Evolutionary conservation across 1,140 invertebrate genomes (phyloP).

Genomic region (Chelonus insularis): DNA sequence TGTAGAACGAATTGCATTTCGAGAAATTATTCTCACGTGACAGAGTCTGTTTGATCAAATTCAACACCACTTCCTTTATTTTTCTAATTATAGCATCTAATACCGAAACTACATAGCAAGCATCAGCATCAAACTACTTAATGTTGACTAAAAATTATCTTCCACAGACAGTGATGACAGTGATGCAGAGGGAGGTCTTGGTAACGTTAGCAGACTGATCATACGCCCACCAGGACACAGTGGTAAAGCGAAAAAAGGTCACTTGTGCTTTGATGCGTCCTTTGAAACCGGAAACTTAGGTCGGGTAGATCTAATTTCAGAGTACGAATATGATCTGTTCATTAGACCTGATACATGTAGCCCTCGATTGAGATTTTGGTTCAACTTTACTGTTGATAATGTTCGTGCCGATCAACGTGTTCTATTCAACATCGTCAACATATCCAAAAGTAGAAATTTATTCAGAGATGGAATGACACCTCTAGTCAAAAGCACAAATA

Average conservation of each 20-base stretch:
- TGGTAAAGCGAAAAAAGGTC: slow-evolving; percentile 91
- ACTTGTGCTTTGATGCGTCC: slow-evolving; percentile 95
- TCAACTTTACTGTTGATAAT: slow-evolving; percentile 98
- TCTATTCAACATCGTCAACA: slow-evolving; percentile 97
- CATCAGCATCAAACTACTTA: no score
- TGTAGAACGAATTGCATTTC: neutral
- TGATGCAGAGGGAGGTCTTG: slow-evolving; percentile 90
- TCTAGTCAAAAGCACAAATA: slow-evolving; percentile 85
- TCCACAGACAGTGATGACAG: slow-evolving; percentile 90
- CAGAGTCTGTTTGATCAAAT: slow-evolving; percentile 2
- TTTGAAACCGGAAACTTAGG: slow-evolving; percentile 98
- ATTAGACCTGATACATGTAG: slow-evolving; percentile 95
- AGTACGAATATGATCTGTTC: slow-evolving; percentile 95
- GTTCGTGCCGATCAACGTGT: slow-evolving; percentile 91
- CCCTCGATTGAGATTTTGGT: slow-evolving; percentile 91
- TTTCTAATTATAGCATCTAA: neutral
- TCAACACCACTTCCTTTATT: neutral
- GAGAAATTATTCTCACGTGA: slow-evolving; percentile 3
- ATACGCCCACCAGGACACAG: slow-evolving; percentile 91
- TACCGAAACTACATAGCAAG: no score
- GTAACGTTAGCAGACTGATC: slow-evolving; percentile 92
- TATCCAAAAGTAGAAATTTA: slow-evolving; percentile 88
- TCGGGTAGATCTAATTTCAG: slow-evolving; percentile 89
- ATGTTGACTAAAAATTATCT: slow-evolving; percentile 7
- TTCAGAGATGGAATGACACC: slow-evolving; percentile 92